Evolutionary conservation across 2,888 invertebrate species (phyloP).

Genomic region (Drosophila kuntzei): DNA sequence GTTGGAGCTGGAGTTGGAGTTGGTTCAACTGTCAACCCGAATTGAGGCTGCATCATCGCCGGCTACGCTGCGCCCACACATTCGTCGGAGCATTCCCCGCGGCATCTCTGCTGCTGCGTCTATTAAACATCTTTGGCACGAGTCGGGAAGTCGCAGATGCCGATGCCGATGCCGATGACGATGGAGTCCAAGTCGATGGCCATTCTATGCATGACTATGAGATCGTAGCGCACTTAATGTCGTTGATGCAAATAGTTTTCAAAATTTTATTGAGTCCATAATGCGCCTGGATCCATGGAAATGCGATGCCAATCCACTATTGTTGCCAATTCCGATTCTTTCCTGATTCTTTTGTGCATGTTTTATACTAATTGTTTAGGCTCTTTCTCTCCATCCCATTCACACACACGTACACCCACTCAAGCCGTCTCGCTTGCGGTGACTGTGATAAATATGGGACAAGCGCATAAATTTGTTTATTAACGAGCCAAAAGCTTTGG

Average conservation of each 20-base stretch:
- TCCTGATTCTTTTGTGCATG: slow-evolving; percentile 46
- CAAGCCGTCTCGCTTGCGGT: slow-evolving; percentile 7
- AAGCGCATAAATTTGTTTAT: slow-evolving; percentile 70
- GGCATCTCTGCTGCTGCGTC: slow-evolving; percentile 47
- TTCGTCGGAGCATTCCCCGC: slow-evolving; percentile 47
- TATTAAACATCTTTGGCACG: slow-evolving; percentile 80
- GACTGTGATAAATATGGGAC: slow-evolving; percentile 70
- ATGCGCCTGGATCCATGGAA: slow-evolving; percentile 37
- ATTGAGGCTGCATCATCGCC: slow-evolving; percentile 57
- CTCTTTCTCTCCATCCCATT: not conserved
- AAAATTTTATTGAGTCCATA: slow-evolving; percentile 65
- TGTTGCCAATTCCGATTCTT: slow-evolving; percentile 14
- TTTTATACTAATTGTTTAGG: slow-evolving; percentile 65
- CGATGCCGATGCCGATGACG: slow-evolving; percentile 6
- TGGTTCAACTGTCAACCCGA: slow-evolving; percentile 74
- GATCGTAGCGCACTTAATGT: slow-evolving; percentile 37
- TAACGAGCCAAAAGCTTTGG: slow-evolving; percentile 57
- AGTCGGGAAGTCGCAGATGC: slow-evolving; percentile 42
- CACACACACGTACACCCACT: slow-evolving; percentile 4
- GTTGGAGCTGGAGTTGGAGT: slow-evolving; percentile 30
- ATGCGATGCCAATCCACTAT: slow-evolving; percentile 13
- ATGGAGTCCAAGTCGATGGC: slow-evolving; percentile 25
- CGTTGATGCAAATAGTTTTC: slow-evolving; percentile 49
- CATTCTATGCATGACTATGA: slow-evolving; percentile 35
- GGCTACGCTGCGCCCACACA: slow-evolving; percentile 65